Conservation (phyloP, 2,113 vertebrate genomes). For the Recurvirostra avosetta region DNA sequence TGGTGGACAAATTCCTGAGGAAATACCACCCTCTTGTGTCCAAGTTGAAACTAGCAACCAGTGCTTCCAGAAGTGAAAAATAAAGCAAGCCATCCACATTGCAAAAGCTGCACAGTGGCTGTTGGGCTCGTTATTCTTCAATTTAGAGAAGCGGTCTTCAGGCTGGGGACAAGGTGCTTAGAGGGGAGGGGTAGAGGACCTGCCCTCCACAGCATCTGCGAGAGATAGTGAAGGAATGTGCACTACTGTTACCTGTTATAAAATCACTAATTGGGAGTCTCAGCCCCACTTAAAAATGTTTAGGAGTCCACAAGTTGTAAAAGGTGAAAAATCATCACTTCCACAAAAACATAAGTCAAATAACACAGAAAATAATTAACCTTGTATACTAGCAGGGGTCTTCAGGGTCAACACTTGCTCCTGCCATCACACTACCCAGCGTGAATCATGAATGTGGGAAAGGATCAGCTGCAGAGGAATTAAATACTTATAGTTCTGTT, state of each 20-base stretch:
- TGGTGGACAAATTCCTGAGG: not conserved
- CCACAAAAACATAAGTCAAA: not conserved
- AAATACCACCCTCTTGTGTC: slow-evolving; percentile 56
- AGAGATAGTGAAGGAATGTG: not conserved
- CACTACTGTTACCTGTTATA: accelerated
- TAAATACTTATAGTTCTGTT: accelerated
- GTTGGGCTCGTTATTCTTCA: accelerated
- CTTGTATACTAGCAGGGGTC: accelerated
- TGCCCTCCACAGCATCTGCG: not conserved
- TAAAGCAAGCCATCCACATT: not conserved
- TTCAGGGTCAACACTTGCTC: not conserved
- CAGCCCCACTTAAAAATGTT: not conserved
- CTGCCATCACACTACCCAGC: not conserved
- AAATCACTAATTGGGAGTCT: not conserved
- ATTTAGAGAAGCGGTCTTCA: not conserved
- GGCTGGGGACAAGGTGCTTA: not conserved
- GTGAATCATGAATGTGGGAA: accelerated
- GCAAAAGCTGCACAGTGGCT: accelerated
- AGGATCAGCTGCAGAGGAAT: not conserved
- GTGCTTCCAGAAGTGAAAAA: not conserved
- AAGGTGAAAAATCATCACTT: not conserved
- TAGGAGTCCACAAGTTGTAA: not conserved
- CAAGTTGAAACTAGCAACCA: not conserved
- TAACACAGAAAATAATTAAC: not conserved
- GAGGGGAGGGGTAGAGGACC: not conserved